Base-by-base conservation (phyloP, 2,113 vertebrate genomes). In the Myodes glareolus region DNA sequence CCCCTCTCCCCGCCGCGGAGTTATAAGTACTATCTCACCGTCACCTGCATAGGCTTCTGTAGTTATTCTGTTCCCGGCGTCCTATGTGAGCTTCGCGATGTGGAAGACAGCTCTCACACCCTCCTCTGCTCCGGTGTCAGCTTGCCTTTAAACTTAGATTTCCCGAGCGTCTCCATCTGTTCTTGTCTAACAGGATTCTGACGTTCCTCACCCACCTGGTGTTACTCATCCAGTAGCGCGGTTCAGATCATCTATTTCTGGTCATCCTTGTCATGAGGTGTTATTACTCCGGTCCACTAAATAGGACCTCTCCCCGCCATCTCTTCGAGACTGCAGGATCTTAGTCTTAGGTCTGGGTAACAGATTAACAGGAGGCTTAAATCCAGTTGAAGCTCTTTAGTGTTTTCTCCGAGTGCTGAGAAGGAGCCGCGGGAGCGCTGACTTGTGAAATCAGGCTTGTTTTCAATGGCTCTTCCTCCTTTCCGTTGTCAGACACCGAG, bases 91-190 rank as follows among this genome's bases (percentile, higher is more conserved):
- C 89, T 81, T 86, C 2, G 42, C 36, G n/a, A 47, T 45, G 11
- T 85, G 72, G 85, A 85, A 73, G n/a, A 61, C 13, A 63, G 8
- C 36, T 52, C 0, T 42, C 65, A 21, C 2, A 42, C 29, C 42
- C 16, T 91, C 29, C 47, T 88, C 45, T 27, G 11, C 86, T 72
- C 39, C 31, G 42, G 0, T 39, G 27, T 84, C 58, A 47, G 91
- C 17, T 68, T 95, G 81, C 42, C 55, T 93, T 93, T 58, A 68
- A 33, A 68, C 39, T 75, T 75, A 72, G 73, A 73, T 82, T 91
- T 92, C 63, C 36, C 78, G 47, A 19, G 31, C 67, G 45, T 84
- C 52, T 88, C 73, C 9, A 31, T 93, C 33, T n/a, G 73, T 89
- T 91, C 39, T 84, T 36, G 85, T 75, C 31, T 73, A 72, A 47